Percentiles rank a stretch among this genome's conserved stretches.
These are phyloP conservation scores for Pica pica DNA, from an alignment of 2,113 vertebrate species.

Conservation along the genomic window DNA sequence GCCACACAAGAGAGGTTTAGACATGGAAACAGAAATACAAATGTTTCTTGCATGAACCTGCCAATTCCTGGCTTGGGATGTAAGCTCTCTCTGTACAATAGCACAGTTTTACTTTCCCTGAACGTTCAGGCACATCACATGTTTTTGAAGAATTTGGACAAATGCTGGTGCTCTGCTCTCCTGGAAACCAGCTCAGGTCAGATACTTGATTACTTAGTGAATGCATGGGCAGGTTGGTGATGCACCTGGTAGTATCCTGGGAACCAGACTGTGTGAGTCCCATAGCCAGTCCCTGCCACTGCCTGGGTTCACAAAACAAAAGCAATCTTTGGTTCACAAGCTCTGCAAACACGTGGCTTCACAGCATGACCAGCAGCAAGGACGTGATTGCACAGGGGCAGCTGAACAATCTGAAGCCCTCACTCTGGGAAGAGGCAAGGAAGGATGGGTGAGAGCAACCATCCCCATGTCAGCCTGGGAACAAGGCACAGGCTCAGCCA, in stretches of 20 bases:
- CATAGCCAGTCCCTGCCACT: background rate
- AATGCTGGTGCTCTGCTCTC: background rate
- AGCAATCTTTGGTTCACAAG: background rate
- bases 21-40: background rate
- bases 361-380: background rate
- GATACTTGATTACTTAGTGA: background rate
- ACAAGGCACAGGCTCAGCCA: background rate
- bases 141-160: background rate
- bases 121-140: background rate
- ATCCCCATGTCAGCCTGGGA: background rate
- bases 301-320: background rate
- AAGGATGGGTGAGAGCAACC: background rate
- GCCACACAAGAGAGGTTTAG: background rate
- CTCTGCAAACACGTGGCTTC: background rate
- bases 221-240: background rate
- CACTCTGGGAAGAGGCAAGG: background rate
- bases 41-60: background rate
- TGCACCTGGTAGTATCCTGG: background rate
- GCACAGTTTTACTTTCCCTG: background rate
- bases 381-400: accelerated
- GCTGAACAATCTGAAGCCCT: background rate
- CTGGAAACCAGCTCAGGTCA: background rate
- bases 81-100: background rate
- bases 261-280: background rate
- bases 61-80: background rate